Conservation (phyloP, 2,797 vertebrate genomes). For the Sus cebifrons region DNA sequence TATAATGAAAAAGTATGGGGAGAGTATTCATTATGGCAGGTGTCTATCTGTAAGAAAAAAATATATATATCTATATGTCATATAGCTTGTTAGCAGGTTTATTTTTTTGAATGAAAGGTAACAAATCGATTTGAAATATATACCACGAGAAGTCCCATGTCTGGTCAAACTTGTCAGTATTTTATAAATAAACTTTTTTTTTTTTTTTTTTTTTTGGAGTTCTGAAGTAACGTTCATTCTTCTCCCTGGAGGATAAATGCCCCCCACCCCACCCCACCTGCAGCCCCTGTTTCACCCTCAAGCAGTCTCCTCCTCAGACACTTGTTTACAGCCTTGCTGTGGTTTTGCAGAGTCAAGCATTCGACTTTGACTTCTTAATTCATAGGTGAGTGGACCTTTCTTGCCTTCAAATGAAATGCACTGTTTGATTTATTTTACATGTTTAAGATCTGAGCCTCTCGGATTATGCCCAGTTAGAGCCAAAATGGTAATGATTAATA, state of each 20-base stretch:
- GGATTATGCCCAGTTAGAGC: not conserved
- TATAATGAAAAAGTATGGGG: conserved; percentile 78
- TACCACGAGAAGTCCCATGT: conserved; percentile 77
- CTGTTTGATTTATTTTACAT: not conserved
- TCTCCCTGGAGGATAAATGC: not conserved
- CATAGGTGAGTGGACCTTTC: not conserved
- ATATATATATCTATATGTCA: conserved; percentile 85
- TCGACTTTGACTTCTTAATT: not conserved
- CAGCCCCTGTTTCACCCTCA: rapidly evolving
- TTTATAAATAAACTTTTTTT: conserved; percentile 88
- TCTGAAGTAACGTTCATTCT: conserved; percentile 56
- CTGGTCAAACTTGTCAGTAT: conserved; percentile 85
- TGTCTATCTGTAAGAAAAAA: conserved; percentile 82
- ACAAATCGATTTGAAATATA: conserved; percentile 83
- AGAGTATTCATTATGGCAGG: conserved; percentile 82
- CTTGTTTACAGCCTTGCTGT: not conserved
- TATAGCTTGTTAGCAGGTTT: conserved; percentile 87
- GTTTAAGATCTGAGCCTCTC: not conserved
- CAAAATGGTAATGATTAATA: not conserved
- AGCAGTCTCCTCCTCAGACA: not conserved
- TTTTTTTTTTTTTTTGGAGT: conserved; percentile 84
- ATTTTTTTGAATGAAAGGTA: conserved; percentile 87
- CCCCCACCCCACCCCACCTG: too few species aligned
- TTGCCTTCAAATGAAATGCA: not conserved
- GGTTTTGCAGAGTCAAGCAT: not conserved